Evolutionary conservation across 2,113 vertebrate genomes (phyloP).

Genomic region (Ursus arctos): DNA sequence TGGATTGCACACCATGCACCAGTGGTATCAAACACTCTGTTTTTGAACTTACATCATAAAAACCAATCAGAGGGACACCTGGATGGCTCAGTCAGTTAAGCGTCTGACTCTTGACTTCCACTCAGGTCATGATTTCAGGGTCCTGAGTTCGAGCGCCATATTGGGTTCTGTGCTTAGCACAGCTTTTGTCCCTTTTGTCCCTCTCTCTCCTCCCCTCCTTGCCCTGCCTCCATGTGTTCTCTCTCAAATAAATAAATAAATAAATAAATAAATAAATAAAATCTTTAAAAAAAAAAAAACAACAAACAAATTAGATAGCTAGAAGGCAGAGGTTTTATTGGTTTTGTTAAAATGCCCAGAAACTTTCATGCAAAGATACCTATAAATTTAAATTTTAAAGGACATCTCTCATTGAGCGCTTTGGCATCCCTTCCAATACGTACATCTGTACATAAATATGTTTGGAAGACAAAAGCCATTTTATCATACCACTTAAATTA

Average conservation of each 20-base stretch:
- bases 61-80: not conserved
- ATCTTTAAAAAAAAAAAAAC: not conserved
- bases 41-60: slow-evolving; percentile 30
- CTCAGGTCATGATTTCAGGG: not conserved
- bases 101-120: not conserved
- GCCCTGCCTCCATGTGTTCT: not conserved
- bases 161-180: not conserved
- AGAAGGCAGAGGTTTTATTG: not conserved
- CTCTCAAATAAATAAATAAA: not conserved
- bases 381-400: slow-evolving; percentile 28
- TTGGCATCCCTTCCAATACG: not conserved
- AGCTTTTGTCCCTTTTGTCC: not conserved
- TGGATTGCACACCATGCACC: not conserved
- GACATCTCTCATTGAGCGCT: not conserved
- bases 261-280: not conserved
- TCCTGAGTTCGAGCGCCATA: not conserved
- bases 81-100: not conserved
- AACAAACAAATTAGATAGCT: not conserved
- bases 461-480: slow-evolving; percentile 4
- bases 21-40: not conserved
- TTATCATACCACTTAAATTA: slow-evolving; percentile 19
- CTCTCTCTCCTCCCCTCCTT: not conserved
- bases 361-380: not conserved
- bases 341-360: not conserved
- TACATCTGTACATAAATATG: not conserved